A percentile compares a stretch with the other conserved stretches of the same genome.
Evolutionary conservation across 2,797 vertebrate species (phyloP).

Genomic region (Ptychobarbus kaznakovi): DNA sequence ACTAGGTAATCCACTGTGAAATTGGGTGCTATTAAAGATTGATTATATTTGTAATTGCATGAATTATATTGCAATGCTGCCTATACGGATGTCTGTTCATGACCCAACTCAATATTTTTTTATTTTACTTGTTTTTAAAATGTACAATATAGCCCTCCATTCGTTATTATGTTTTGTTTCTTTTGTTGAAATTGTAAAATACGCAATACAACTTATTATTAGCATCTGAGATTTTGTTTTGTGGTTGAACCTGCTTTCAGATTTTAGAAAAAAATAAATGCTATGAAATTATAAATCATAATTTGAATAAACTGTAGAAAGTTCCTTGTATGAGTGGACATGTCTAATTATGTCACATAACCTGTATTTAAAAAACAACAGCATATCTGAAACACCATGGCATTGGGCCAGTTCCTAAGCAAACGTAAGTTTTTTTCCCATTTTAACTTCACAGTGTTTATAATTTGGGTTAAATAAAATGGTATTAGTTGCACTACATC

Average conservation of each 20-base stretch:
- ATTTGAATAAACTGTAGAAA: conserved; percentile 18
- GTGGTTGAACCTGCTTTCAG: conserved; percentile 11
- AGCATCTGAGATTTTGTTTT: neutral
- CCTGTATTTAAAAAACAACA: conserved; percentile 1
- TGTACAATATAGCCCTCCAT: neutral
- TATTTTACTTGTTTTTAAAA: conserved; percentile 13
- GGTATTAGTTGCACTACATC: conserved; percentile 44
- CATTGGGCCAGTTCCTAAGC: conserved; percentile 9
- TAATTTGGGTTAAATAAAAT: conserved; percentile 19
- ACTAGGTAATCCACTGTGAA: conserved; percentile 82
- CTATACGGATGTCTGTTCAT: conserved; percentile 24
- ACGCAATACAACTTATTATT: conserved; percentile 16
- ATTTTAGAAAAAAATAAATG: conserved; percentile 15
- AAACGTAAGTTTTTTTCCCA: neutral
- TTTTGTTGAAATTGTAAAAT: neutral
- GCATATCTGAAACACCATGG: conserved; percentile 27
- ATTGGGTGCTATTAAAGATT: conserved; percentile 78
- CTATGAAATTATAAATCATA: neutral
- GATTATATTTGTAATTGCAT: conserved; percentile 62
- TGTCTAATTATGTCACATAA: neutral
- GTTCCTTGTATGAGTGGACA: conserved; percentile 8
- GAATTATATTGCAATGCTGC: conserved; percentile 50
- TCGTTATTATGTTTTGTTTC: conserved; percentile 11
- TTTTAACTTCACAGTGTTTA: conserved; percentile 32
- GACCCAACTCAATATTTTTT: conserved; percentile 14